Base-by-base conservation (phyloP, 2,113 vertebrate genomes). In the Strigops habroptila region DNA sequence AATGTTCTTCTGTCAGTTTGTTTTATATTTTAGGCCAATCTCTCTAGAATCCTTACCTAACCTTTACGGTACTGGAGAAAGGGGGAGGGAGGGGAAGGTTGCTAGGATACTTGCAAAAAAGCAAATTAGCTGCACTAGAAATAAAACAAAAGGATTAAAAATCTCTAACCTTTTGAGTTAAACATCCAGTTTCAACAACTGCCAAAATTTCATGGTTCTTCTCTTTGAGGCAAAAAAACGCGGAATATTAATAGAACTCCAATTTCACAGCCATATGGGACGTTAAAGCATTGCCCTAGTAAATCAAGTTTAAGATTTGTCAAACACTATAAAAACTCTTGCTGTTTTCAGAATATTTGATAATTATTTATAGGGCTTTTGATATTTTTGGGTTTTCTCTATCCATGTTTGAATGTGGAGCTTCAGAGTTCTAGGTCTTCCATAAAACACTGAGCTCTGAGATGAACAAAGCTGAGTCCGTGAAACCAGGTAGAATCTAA, bases 51-150 rank as follows among this genome's bases (percentile, higher is more conserved):
- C 96, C 95, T 95, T 43, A 96, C 94, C 94, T 94, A 96, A 96
- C 94, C 91, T 97, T 96, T 95, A 93, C 2, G 7, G 89, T 93
- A 91, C 60, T 84, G 57, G 75, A 91, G 83, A 76, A 93, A 80
- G 31, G 8, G 7, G 18, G 49, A 31, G 21, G 3, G 3, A 31
- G 69, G 60, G 68, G 63, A 74, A 87, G 41, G 96, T 97, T 97
- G 97, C 97, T 97, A 97, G 92, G 97, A 96, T 96, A 97, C 97
- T 81, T 92, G 73, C 63, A 94, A 95, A 97, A 95, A 96, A 88
- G 87, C 96, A 96, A 96, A 93, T 96, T 93, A 96, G 92, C 90
- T 93, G 88, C 88, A 96, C 84, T 79, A 65, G 93, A 65, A 95
- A 57, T 96, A 88, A 91, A 96, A 96, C 94, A 96, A 97, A 96